phyloP scores from a whole-genome alignment of 1,140 invertebrate species.

The Ylistrum balloti region DNA sequence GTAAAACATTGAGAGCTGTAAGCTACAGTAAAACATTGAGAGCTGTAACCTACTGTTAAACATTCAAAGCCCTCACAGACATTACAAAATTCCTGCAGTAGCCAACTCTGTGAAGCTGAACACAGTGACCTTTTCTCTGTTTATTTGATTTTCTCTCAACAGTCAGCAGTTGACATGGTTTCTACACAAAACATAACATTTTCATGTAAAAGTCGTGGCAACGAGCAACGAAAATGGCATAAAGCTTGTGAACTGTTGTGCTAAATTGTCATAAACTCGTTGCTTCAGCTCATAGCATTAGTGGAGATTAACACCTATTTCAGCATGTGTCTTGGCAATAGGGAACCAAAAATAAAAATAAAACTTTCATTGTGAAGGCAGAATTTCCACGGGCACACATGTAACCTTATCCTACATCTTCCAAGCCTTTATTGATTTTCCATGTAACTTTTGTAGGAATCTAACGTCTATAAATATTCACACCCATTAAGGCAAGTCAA shows the following conservation, averaged over 20 bases:
- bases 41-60: no score
- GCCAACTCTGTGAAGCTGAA: neutral
- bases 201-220: neutral
- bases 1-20: no score
- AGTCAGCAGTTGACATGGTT: constrained; percentile 31
- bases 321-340: neutral
- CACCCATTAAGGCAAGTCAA: neutral
- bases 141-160: neutral
- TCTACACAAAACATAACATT: constrained; percentile 1
- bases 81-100: no score
- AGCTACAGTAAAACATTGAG: no score
- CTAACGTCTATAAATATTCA: neutral
- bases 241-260: neutral
- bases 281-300: neutral
- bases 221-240: neutral
- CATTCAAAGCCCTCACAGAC: no score
- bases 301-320: neutral
- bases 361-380: neutral
- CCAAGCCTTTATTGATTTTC: neutral
- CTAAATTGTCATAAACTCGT: constrained; percentile 26
- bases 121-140: neutral
- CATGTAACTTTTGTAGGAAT: neutral
- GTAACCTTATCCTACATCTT: neutral
- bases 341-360: neutral
- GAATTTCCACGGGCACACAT: neutral